A percentile compares a stretch with the other conserved stretches of the same genome.
Conservation (phyloP, 2,797 vertebrate genomes). For the Tragelaphus eurycerus region DNA sequence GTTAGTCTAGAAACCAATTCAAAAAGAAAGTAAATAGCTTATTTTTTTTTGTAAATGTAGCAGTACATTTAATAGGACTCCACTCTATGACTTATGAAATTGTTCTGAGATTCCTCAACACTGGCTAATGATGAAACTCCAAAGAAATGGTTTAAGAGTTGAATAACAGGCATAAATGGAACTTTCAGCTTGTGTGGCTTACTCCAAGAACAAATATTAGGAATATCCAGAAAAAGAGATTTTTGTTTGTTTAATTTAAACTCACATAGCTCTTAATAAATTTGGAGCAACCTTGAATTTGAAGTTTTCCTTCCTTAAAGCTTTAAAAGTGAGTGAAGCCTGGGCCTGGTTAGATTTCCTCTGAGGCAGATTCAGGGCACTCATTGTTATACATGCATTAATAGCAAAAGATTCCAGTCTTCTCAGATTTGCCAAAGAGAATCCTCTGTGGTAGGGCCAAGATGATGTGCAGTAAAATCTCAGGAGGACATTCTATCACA, state of each 20-base stretch:
- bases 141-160: background rate
- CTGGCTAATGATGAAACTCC: background rate
- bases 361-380: background rate
- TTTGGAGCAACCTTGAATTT: background rate
- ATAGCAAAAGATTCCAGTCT: background rate
- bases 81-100: background rate
- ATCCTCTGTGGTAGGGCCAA: background rate
- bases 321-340: background rate
- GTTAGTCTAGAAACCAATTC: constrained; percentile 12
- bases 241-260: background rate
- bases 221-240: background rate
- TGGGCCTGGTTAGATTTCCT: background rate
- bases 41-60: background rate
- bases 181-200: background rate
- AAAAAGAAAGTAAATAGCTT: background rate
- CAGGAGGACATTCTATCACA: background rate
- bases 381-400: background rate
- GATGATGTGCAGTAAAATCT: background rate
- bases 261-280: background rate
- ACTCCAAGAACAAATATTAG: background rate
- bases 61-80: background rate
- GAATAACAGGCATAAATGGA: background rate
- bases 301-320: background rate
- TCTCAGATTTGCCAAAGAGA: background rate
- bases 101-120: background rate